These are phyloP conservation scores for Phataginus tricuspis DNA, from an alignment of 2,797 vertebrate species.

Conservation along the genomic window DNA sequence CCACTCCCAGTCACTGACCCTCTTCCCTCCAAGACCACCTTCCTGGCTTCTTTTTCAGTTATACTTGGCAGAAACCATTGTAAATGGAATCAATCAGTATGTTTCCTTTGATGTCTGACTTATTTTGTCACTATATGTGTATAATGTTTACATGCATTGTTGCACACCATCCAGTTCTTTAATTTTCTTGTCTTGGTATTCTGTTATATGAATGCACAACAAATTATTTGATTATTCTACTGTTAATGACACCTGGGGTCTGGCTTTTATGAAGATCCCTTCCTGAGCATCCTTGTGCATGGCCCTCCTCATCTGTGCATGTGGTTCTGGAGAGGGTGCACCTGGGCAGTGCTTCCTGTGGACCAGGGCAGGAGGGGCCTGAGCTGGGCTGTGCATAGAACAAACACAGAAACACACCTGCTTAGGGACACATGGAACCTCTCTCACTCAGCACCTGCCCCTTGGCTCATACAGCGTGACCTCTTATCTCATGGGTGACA, in stretches of 20 bases:
- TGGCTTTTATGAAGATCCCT: background rate
- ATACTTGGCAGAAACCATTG: background rate
- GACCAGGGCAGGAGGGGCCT: background rate
- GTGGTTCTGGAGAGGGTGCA: background rate
- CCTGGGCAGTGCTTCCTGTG: no score
- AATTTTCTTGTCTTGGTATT: background rate
- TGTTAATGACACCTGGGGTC: background rate
- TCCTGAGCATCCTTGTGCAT: background rate
- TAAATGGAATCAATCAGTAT: background rate
- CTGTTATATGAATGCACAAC: fast-evolving
- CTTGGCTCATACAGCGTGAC: no score
- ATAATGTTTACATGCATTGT: background rate
- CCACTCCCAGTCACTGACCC: background rate
- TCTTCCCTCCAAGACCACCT: background rate
- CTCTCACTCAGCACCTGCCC: background rate
- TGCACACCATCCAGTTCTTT: no score
- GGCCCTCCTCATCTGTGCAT: fast-evolving
- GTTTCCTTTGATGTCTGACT: background rate
- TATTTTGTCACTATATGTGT: background rate
- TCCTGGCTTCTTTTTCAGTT: background rate
- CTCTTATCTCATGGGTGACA: background rate
- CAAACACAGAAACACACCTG: background rate
- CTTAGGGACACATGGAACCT: background rate
- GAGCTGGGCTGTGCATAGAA: background rate
- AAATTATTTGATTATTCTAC: background rate